Evolutionary conservation across 2,797 vertebrate species (phyloP), one percentile per base, ranked within the genome.

Genomic region (Xenops minutus): DNA sequence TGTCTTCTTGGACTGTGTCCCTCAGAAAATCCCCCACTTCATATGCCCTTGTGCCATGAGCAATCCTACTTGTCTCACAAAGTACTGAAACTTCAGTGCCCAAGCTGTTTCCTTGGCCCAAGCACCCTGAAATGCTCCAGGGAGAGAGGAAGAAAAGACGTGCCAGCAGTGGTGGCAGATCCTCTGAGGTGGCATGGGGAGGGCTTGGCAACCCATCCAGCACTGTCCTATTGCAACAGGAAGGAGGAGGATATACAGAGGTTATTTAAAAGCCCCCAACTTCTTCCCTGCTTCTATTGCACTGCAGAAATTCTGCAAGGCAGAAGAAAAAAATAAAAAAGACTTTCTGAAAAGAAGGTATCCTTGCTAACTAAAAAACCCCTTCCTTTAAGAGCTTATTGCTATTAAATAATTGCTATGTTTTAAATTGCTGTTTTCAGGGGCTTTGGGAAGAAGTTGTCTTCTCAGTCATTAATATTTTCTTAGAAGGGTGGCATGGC

Each of bases 191-290:
- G 44, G 58, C 1, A 6, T 44, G 55, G 83, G 89, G 66, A 77
- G 91, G 92, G 80, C 37, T n/a, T 59, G 80, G 7, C 86, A 82
- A 54, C 67, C 6, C 36, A 79, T 73, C 86, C 63, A 58, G 63
- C 34, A 32, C 77, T 82, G 83, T 92, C 80, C 83, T 77, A 80
- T 88, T 92, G 90, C 95, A 91, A 59, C 87, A 92, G 54, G 91
- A 94, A 54, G 68, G 77, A 92, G 97, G 95, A 95, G 93, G 91
- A 87, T 89, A 93, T 93, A 91, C 66, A 81, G 95, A 96, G 91
- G 83, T 92, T 97, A 96, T 89, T 98, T 98, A 98, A 97, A 95
- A 89, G 34, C 93, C 84, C 41, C 84, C 55, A 90, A 41, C 76
- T 95, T 96, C 95, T 68, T 64, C 39, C 41, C 49, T 94, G 59